A percentile compares a stretch with the other conserved stretches of the same genome.
phyloP scores from a whole-genome alignment of 2,797 vertebrate genomes.

The Agapornis canus region DNA sequence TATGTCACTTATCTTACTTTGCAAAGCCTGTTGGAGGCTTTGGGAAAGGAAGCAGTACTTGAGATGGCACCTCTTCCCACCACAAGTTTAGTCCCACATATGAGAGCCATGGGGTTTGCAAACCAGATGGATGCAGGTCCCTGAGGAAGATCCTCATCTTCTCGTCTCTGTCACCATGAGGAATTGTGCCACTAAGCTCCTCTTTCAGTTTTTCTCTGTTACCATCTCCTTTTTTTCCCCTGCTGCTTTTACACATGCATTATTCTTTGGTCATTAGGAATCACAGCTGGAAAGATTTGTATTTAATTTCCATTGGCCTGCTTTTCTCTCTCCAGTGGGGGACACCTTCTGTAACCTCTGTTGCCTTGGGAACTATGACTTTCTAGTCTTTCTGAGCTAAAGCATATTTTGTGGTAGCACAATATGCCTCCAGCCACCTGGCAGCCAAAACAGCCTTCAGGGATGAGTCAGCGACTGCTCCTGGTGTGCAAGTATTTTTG shows the following conservation, averaged over 20 bases:
- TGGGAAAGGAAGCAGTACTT: neutral
- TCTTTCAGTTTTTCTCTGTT: neutral
- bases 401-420: conserved; percentile 55
- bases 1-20: neutral
- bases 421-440: conserved; percentile 59
- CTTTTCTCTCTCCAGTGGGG: conserved; percentile 7
- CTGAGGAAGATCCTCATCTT: neutral
- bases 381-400: conserved; percentile 54
- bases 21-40: neutral
- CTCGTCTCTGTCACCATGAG: neutral
- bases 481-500: conserved; percentile 34
- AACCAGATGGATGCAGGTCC: neutral
- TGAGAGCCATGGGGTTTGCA: neutral
- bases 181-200: neutral
- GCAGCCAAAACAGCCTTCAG: conserved; percentile 41
- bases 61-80: neutral
- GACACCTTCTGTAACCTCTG: conserved; percentile 39
- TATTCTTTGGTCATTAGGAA: conserved; percentile 31
- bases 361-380: conserved; percentile 58
- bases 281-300: conserved; percentile 47
- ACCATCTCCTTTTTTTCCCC: neutral
- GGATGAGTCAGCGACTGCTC: conserved; percentile 41
- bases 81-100: neutral
- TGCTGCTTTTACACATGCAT: neutral
- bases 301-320: conserved; percentile 11